phyloP scores from a whole-genome alignment of 1,140 invertebrate species.

The Drosophila ohnishii region DNA sequence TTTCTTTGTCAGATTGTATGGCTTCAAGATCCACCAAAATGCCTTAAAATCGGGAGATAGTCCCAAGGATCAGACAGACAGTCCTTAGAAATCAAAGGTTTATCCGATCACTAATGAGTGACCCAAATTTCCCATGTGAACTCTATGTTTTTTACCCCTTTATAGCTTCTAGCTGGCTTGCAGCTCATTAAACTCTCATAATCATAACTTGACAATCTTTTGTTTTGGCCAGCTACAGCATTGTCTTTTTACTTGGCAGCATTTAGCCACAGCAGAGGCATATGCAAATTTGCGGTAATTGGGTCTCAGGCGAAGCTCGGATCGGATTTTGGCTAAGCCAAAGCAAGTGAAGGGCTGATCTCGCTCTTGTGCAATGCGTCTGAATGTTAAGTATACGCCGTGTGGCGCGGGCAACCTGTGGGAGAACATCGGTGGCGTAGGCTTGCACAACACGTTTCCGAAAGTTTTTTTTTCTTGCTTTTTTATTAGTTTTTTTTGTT shows the following conservation, averaged over 20 bases:
- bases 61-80: neutral
- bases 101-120: constrained; percentile 7
- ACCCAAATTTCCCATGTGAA: constrained; percentile 35
- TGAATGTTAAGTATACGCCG: constrained; percentile 45
- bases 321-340: constrained; percentile 16
- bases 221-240: constrained; percentile 39
- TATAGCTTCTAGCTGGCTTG: neutral
- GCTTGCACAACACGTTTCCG: constrained; percentile 46
- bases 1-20: constrained; percentile 40
- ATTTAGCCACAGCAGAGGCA: constrained; percentile 34
- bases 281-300: constrained; percentile 74
- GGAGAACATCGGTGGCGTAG: constrained; percentile 34
- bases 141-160: constrained; percentile 1
- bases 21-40: constrained; percentile 62
- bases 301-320: constrained; percentile 41
- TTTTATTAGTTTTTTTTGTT: constrained; percentile 8
- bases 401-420: constrained; percentile 37
- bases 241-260: constrained; percentile 39
- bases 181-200: constrained; percentile 44
- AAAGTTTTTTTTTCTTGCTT: neutral
- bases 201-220: constrained; percentile 58
- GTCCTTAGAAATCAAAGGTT: constrained; percentile 13
- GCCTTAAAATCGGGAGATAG: constrained; percentile 12
- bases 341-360: constrained; percentile 65
- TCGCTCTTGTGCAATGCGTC: constrained; percentile 30